Evolutionary conservation across 2,888 invertebrate genomes (phyloP).

Genomic region (Punctoribates punctum): DNA sequence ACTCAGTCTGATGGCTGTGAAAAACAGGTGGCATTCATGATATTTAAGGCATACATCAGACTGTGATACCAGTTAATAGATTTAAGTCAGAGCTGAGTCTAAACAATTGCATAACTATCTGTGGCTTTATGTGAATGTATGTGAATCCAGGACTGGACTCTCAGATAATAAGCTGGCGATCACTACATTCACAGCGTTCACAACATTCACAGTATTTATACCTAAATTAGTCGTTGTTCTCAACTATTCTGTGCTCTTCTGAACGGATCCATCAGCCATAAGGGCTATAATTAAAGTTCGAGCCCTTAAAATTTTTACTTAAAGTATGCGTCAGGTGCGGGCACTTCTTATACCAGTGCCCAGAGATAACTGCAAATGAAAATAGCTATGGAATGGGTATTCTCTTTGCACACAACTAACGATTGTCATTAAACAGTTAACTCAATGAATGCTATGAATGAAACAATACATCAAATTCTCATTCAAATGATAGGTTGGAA

Average conservation of each 20-base stretch:
- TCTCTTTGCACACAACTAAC: constrained; percentile 2
- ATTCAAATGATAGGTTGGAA: constrained; percentile 13
- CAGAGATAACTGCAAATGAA: constrained; percentile 16
- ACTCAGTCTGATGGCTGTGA: not conserved
- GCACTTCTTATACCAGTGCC: not conserved
- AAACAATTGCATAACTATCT: constrained; percentile 11
- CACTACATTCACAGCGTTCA: constrained; percentile 6
- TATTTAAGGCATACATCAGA: not conserved
- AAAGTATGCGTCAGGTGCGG: constrained; percentile 29
- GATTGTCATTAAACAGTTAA: constrained; percentile 34
- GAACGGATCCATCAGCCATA: constrained; percentile 29
- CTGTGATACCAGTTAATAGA: not conserved
- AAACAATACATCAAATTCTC: constrained; percentile 24
- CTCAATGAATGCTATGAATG: constrained; percentile 24
- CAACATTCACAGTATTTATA: constrained; percentile 20
- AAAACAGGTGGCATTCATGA: constrained; percentile 33
- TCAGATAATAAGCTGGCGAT: not conserved
- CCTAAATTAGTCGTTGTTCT: constrained; percentile 17
- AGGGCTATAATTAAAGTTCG: constrained; percentile 32
- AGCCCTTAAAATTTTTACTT: constrained; percentile 20
- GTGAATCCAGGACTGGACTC: not conserved
- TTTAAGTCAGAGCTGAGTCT: not conserved
- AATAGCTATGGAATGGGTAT: not conserved
- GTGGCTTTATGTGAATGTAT: not conserved
- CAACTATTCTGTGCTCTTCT: not conserved